Base-by-base conservation (phyloP, 1,140 invertebrate genomes). In the Drosophila dunni region DNA sequence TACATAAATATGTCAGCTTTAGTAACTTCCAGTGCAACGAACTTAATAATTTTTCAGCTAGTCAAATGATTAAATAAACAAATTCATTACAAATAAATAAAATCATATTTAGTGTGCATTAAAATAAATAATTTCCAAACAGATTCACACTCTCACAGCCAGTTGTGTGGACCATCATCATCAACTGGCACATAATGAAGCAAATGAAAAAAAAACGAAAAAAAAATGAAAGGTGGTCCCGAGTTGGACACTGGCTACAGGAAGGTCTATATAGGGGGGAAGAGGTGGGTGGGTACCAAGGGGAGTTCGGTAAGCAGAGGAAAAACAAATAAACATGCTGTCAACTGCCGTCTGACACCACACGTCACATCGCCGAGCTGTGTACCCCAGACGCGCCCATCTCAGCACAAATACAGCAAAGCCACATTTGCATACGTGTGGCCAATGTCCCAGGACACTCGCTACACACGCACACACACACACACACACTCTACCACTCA, bases 271-370 rank as follows among this genome's bases (percentile, higher is more conserved):
- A 36, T 50, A 36, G 51, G 36, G 48, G 63, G 11, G 5, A 29
- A 42, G 13, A 20, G 44, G n/a, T 11, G 7, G 29, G 46, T 24
- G 24, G 24, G 24, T 29, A 29, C 24, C 24, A 29, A 17, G 10
- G 51, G 53, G 13, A 20, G 44, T 29, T 11, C 10, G 29, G 46
- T 24, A 34, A 38, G 44, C 62, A 54, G 70, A 63, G 68, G 76
- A 81, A 86, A 29, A 88, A 83, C 84, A 88, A 88, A 88, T 88
- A 88, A 88, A 88, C 83, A 88, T 89, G 84, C 83, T 89, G 83
- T 88, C 83, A 89, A 89, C 84, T 88, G 84, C 73, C 77, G 83
- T 89, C 83, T 86, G 83, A 86, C 83, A 86, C 86, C 83, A 78
- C 76, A 76, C 76, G 67, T 76, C 67, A 54, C 62, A 79, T 78